phyloP scores from a whole-genome alignment of 2,797 vertebrate species.

The Thamnophis elegans region DNA sequence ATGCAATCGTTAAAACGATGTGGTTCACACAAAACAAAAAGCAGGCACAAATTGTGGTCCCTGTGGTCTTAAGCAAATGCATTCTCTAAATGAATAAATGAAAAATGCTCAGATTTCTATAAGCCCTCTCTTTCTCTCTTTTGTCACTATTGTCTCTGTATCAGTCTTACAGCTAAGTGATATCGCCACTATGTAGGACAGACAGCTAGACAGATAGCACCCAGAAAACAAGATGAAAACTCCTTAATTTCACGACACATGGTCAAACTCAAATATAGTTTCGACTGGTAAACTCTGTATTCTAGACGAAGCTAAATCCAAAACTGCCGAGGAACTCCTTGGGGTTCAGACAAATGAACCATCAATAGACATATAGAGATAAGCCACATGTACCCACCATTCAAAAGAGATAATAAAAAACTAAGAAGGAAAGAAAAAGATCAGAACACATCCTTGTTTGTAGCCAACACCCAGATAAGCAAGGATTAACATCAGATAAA shows the following conservation, averaged over 20 bases:
- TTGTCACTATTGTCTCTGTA: not conserved
- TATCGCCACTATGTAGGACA: not conserved
- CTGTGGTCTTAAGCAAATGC: not conserved
- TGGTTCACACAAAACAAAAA: not conserved
- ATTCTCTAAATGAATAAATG: not conserved
- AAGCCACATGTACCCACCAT: not conserved
- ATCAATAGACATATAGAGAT: not conserved
- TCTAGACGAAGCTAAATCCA: not conserved
- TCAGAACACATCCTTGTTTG: not conserved
- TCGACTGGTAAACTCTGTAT: not conserved
- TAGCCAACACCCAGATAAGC: not conserved
- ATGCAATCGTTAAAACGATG: not conserved
- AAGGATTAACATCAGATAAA: not conserved
- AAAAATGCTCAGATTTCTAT: not conserved
- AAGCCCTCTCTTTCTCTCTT: not conserved
- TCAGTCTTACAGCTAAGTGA: not conserved
- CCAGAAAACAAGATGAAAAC: not conserved
- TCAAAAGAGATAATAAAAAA: not conserved
- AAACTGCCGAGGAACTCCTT: not conserved
- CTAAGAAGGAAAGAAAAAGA: not conserved
- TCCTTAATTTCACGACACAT: not conserved
- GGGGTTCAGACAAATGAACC: not conserved
- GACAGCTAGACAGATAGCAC: not conserved
- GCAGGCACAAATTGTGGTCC: not conserved
- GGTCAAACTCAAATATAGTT: not conserved